Percentiles rank a stretch among this genome's conserved stretches.
phyloP scores from a whole-genome alignment of 2,113 vertebrate genomes.

The Pachycephala philippinensis region DNA sequence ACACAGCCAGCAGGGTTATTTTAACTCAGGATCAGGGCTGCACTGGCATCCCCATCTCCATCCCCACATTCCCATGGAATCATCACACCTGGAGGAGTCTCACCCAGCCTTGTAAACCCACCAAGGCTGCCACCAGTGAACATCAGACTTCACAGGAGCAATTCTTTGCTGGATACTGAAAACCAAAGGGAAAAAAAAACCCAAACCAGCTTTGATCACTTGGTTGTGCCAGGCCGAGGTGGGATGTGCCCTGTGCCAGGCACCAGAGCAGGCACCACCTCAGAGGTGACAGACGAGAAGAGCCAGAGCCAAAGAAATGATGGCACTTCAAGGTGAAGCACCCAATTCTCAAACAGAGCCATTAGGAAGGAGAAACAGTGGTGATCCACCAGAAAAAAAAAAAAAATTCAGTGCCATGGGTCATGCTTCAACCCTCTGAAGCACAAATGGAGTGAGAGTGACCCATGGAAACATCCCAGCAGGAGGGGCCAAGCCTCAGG shows the following conservation, averaged over 20 bases:
- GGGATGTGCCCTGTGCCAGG: background rate
- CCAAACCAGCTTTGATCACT: background rate
- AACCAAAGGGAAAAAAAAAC: background rate
- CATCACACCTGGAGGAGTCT: fast-evolving
- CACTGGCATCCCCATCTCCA: background rate
- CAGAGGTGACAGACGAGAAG: fast-evolving
- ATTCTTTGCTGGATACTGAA: background rate
- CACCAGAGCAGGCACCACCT: background rate
- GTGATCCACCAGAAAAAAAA: background rate
- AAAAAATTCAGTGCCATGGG: background rate
- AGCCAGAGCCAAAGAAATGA: background rate
- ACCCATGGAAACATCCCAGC: background rate
- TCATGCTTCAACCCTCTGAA: background rate
- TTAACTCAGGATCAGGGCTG: fast-evolving
- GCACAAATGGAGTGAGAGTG: fast-evolving
- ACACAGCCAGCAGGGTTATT: background rate
- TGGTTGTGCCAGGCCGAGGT: background rate
- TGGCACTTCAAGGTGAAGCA: background rate
- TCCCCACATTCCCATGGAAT: background rate
- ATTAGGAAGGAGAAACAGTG: background rate
- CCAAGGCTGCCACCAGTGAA: background rate
- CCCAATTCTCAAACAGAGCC: background rate
- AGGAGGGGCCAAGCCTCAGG: background rate
- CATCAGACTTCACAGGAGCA: background rate
- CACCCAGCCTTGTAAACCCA: background rate